Conservation (phyloP, 2,888 invertebrate species). For the Drosophila pullipes region DNA sequence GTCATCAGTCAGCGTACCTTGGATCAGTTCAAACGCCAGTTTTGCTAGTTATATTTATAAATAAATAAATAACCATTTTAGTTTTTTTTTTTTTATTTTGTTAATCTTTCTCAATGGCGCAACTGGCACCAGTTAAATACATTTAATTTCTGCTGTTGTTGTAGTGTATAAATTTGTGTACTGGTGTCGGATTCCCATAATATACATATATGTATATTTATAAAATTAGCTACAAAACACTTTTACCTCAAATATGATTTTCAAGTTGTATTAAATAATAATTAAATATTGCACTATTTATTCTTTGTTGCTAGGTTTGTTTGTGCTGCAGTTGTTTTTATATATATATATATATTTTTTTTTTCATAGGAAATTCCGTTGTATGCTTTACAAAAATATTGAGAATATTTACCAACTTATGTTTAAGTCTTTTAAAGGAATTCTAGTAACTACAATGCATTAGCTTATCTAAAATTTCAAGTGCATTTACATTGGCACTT, state of each 20-base stretch:
- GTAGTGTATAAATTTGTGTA: constrained; percentile 43
- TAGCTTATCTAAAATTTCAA: constrained; percentile 23
- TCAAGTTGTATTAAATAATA: constrained; percentile 35
- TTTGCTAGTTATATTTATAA: constrained; percentile 58
- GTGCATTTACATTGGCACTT: constrained; percentile 41
- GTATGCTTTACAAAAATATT: constrained; percentile 55
- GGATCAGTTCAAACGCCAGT: constrained; percentile 86
- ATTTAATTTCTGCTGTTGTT: constrained; percentile 48
- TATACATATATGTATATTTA: constrained; percentile 29
- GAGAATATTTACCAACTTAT: constrained; percentile 48
- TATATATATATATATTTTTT: not conserved
- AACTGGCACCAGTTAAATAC: constrained; percentile 54
- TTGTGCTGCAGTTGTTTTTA: constrained; percentile 23
- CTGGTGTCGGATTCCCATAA: constrained; percentile 49
- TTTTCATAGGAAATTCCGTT: constrained; percentile 12
- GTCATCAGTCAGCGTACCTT: constrained; percentile 87
- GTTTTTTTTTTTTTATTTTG: not conserved
- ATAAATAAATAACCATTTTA: not conserved
- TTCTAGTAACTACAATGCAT: constrained; percentile 17
- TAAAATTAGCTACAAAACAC: constrained; percentile 58
- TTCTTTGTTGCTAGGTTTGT: constrained; percentile 28
- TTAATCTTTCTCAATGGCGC: constrained; percentile 46
- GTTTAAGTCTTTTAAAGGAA: not conserved
- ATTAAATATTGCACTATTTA: constrained; percentile 41
- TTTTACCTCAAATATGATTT: constrained; percentile 29